phyloP scores from a whole-genome alignment of 2,888 invertebrate genomes.

The Drosophila meridiana region DNA sequence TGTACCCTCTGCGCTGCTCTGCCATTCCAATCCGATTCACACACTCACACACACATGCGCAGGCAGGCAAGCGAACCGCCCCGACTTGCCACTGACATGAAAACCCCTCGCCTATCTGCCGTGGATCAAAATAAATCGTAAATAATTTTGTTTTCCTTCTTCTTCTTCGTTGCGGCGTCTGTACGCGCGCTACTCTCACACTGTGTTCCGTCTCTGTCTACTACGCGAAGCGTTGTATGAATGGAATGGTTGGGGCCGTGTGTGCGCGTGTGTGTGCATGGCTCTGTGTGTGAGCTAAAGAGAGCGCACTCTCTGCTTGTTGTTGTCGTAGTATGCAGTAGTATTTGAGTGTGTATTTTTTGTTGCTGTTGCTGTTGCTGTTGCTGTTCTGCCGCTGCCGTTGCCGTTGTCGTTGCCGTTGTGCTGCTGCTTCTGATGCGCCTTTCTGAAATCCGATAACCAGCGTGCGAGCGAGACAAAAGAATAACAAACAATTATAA shows the following conservation, averaged over 20 bases:
- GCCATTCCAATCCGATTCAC: conserved; percentile 50
- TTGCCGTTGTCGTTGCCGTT: conserved; percentile 24
- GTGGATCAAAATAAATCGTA: conserved; percentile 76
- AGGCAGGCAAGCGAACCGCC: conserved; percentile 23
- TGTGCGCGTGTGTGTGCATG: conserved; percentile 2
- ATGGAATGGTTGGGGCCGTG: conserved; percentile 72
- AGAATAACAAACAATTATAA: conserved; percentile 81
- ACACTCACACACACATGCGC: neutral
- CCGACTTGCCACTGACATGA: conserved; percentile 71
- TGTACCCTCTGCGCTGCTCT: conserved; percentile 50
- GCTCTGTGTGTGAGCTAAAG: conserved; percentile 24
- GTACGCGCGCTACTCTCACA: conserved; percentile 29
- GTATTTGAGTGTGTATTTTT: conserved; percentile 64
- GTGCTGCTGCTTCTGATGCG: conserved; percentile 56
- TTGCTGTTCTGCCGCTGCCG: neutral
- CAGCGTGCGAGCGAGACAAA: conserved; percentile 73
- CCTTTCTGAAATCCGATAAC: conserved; percentile 78
- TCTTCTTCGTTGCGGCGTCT: conserved; percentile 35
- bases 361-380: conserved; percentile 28
- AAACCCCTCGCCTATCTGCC: conserved; percentile 51
- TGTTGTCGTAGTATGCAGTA: conserved; percentile 70
- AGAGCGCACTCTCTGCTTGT: conserved; percentile 38
- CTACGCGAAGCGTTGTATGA: conserved; percentile 66
- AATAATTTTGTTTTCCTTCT: conserved; percentile 75
- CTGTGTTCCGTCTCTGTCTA: conserved; percentile 62